Base-by-base conservation (phyloP, 2,888 invertebrate species). In the Apamea epomidion region DNA sequence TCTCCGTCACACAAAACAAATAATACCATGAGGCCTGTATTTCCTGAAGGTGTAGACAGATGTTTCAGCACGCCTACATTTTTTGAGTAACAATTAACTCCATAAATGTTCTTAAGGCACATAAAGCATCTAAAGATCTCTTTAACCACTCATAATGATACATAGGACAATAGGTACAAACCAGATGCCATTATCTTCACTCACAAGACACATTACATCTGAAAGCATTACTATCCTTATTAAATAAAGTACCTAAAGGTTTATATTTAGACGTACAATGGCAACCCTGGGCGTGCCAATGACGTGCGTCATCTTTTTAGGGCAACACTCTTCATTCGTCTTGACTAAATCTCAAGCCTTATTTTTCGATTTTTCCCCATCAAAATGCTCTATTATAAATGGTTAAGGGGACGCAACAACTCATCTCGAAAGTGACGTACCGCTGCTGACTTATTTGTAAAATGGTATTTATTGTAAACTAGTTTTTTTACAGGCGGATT, bases 291-390 rank as follows among this genome's bases (percentile, higher is more conserved):
- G 64, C 32, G 77, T 85, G 84, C 21, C 42, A 14, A 67, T 86
- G 88, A 90, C 84, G 76, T 72, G 58, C 54, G 82, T 89, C 90
- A 86, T 84, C 84, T 89, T 82, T 90, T 87, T 88, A 73, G 78
- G 74, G 78, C 60, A 78, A 71, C 77, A 60, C 78, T 73, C 84
- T 82, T 85, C 87, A 90, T 89, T 87, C 84, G 88, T 89, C 86
- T 89, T 87, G 74, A 74, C 64, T 80, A 74, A 84, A 83, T 73
- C 82, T 86, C 10, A 45, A 78, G 74, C 72, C 65, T 69, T 77
- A 74, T 62, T 80, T 86, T 85, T 78, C 37, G 60, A 54, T 73
- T 80, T 84, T 51, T 51, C 18, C 18, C 68, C 42, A 70, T 65
- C 42, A 72, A 69, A 78, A 72, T 21, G 74, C 48, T 51, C 29